A percentile compares a stretch with the other conserved stretches of the same genome.
Conservation (phyloP, 2,113 vertebrate genomes). For the Dendropsophus ebraccatus region DNA sequence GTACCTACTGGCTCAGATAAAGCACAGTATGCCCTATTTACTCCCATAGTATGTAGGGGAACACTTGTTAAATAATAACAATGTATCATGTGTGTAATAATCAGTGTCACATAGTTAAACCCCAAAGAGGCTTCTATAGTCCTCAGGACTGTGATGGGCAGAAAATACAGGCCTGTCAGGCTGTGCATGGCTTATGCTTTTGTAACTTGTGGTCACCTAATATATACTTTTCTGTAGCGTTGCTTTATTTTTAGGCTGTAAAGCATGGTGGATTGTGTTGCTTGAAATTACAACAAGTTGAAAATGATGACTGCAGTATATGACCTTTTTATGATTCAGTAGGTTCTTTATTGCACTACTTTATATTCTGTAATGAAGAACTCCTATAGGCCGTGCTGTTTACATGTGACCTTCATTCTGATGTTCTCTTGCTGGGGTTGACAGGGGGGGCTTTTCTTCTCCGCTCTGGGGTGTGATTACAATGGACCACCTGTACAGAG, state of each 20-base stretch:
- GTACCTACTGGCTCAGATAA: too few relatives aligned
- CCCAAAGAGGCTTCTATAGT: too few relatives aligned
- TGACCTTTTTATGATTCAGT: slow-evolving; percentile 51
- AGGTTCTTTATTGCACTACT: slow-evolving; percentile 16
- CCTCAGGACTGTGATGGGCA: too few relatives aligned
- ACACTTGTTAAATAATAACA: too few relatives aligned
- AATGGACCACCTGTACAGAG: slow-evolving; percentile 7
- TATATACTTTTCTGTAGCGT: not conserved
- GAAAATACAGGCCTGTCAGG: not conserved
- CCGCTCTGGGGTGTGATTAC: slow-evolving; percentile 14
- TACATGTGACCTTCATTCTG: slow-evolving; percentile 39
- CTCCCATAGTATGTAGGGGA: too few relatives aligned
- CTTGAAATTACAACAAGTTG: not conserved
- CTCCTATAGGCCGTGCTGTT: not conserved
- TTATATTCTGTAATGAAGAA: slow-evolving; percentile 28
- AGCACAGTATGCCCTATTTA: too few relatives aligned
- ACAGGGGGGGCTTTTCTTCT: slow-evolving; percentile 42
- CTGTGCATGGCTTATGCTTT: not conserved
- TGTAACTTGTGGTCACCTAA: too few relatives aligned
- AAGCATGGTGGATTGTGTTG: not conserved
- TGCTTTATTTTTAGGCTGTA: not conserved
- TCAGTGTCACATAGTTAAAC: too few relatives aligned
- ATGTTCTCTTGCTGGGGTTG: slow-evolving; percentile 26
- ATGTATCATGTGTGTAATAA: too few relatives aligned
- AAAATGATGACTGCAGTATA: slow-evolving; percentile 12